Evolutionary conservation across 92 coral and sea anemone genomes (phyloP), one percentile per base, ranked within the genome.

Genomic region (Porites divaricata): DNA sequence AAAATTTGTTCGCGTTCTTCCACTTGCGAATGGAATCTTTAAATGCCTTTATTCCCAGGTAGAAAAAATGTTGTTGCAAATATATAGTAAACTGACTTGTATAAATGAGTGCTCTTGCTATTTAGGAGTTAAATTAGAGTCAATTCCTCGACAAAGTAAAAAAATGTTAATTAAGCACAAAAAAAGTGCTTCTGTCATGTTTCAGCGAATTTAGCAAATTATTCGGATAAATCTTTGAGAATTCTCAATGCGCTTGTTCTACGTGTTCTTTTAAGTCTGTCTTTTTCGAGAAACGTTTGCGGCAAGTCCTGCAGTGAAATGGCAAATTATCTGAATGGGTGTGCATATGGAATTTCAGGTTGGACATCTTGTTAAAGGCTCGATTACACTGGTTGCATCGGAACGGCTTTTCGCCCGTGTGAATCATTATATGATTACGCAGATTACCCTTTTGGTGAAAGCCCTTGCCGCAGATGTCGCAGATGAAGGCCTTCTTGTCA

Each of bases 391-490:
- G 87, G 74, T 90, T 80, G 81, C 99, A 97, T 63, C 91, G 80
- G 79, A 97, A 97, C 16, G 99, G 99, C 80, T 95, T 93, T 56
- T 97, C 99, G 8, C 99, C 99, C 13, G 99, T 95, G 83, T 97
- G 99, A 14, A 97, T 95, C 93, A 97, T 95, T 74, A 97, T 93
- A 20, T 97, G 99, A 86, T 97, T 97, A 14, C 99, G 88, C 19
- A 97, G 76, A 67, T 97, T 97, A 21, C 99, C 99, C 72, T 97
- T 97, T 86, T 97, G 99, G 74, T 97, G 99, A 77, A 97, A 97
- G 1, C 99, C 99, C 77, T 97, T 97, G 19, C 98, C 95, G 83
- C 99, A 97, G 26, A 91, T 89, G 64, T 90, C 95, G 68, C 99
- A 97, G 48, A 97, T 89, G 76, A 95, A 95, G 8, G 98, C 97